Percentiles rank a stretch among this genome's conserved stretches.
phyloP scores from a whole-genome alignment of 2,888 invertebrate species.

The Protodeltote pygarga region DNA sequence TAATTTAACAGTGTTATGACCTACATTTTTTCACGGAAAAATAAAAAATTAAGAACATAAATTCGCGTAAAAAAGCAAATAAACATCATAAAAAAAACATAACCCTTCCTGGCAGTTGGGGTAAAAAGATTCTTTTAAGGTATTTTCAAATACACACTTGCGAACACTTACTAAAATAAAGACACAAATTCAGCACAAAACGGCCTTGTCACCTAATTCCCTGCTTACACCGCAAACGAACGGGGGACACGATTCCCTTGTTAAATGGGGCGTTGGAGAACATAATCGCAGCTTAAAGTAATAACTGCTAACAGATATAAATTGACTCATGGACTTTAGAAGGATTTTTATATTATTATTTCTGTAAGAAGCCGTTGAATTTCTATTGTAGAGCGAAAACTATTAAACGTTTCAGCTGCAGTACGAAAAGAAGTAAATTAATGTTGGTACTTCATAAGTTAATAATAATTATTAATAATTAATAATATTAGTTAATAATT shows the following conservation, averaged over 20 bases:
- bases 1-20: no score
- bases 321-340: conserved; percentile 31
- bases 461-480: no score
- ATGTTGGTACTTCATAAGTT: no score
- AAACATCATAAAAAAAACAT: no score
- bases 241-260: conserved; percentile 22
- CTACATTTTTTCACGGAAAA: no score
- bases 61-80: no score
- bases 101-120: no score
- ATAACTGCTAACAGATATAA: conserved; percentile 51
- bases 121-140: no score
- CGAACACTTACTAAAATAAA: neutral
- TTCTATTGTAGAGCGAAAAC: conserved; percentile 8
- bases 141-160: no score
- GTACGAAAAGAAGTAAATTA: no score
- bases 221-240: conserved; percentile 29
- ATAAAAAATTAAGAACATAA: no score
- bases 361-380: conserved; percentile 25
- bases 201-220: conserved; percentile 29
- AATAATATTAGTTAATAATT: no score
- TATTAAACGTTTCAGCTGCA: neutral
- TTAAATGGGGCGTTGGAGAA: conserved; percentile 33
- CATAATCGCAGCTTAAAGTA: conserved; percentile 45
- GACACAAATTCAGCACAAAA: conserved; percentile 4
- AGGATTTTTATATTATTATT: conserved; percentile 19